phyloP scores from a whole-genome alignment of 2,797 vertebrate species.

The Oreochromis mossambicus region DNA sequence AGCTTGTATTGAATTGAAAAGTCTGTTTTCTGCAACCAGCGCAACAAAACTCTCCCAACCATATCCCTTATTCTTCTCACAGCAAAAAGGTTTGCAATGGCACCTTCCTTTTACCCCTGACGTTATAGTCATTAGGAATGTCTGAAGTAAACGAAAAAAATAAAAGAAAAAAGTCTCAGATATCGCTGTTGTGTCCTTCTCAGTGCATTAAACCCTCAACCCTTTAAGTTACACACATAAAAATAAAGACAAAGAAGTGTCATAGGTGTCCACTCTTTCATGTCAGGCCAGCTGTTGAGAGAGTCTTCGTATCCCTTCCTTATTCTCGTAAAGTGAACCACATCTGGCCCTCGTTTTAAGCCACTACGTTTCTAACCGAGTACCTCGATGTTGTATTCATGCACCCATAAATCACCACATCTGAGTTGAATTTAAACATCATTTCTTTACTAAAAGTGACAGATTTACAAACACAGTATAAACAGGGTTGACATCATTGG shows the following conservation, averaged over 20 bases:
- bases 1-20: slow-evolving; percentile 53
- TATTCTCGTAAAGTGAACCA: slow-evolving; percentile 22
- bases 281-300: slow-evolving; percentile 64
- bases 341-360: slow-evolving; percentile 39
- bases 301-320: slow-evolving; percentile 49
- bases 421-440: slow-evolving; percentile 51
- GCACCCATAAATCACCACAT: slow-evolving; percentile 54
- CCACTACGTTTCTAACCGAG: slow-evolving; percentile 47
- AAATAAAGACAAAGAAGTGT: slow-evolving; percentile 56
- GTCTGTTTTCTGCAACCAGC: slow-evolving; percentile 68
- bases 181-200: slow-evolving; percentile 64
- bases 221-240: slow-evolving; percentile 54
- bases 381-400: slow-evolving; percentile 49
- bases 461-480: slow-evolving; percentile 70
- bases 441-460: slow-evolving; percentile 61
- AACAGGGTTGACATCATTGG: slow-evolving; percentile 72
- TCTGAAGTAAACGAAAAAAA: slow-evolving; percentile 69
- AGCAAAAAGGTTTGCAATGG: slow-evolving; percentile 2
- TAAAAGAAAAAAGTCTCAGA: slow-evolving; percentile 30
- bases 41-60: slow-evolving; percentile 56
- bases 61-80: slow-evolving; percentile 25
- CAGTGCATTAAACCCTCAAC: slow-evolving; percentile 63
- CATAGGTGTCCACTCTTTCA: slow-evolving; percentile 49
- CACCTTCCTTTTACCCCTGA: slow-evolving; percentile 17
- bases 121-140: slow-evolving; percentile 67